phyloP scores from a whole-genome alignment of 2,888 invertebrate genomes.

The Lepidocyrtoides sp. region DNA sequence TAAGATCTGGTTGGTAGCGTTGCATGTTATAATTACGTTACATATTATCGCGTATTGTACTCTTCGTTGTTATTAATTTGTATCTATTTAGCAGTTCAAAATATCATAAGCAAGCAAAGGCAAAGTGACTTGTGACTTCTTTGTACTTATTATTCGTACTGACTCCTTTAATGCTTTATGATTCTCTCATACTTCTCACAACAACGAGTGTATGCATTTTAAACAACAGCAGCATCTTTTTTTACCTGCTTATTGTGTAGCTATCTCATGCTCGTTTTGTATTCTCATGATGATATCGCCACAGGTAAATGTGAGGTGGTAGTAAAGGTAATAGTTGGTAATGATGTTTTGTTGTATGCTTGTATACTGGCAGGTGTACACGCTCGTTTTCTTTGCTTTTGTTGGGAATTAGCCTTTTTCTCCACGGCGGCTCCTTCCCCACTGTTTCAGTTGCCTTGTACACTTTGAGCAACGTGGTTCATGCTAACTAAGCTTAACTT shows the following conservation, averaged over 20 bases:
- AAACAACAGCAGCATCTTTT: background rate
- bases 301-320: conserved; percentile 59
- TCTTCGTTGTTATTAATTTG: background rate
- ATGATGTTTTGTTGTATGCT: conserved; percentile 73
- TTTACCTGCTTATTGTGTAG: conserved; percentile 48
- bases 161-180: conserved; percentile 54
- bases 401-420: conserved; percentile 78
- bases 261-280: conserved; percentile 4
- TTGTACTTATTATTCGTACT: conserved; percentile 31
- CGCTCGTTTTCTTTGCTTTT: conserved; percentile 78
- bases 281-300: conserved; percentile 53
- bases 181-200: conserved; percentile 38
- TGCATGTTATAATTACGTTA: background rate
- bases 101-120: background rate
- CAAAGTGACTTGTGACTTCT: conserved; percentile 67
- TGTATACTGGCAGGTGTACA: conserved; percentile 76
- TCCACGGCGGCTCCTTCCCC: conserved; percentile 78
- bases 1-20: background rate
- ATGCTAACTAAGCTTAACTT: conserved; percentile 61
- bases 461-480: conserved; percentile 80
- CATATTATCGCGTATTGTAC: background rate
- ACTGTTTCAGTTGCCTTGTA: conserved; percentile 80
- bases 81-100: background rate
- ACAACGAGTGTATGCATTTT: background rate
- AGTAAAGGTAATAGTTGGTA: conserved; percentile 71